phyloP scores from a whole-genome alignment of 2,113 vertebrate species.

The Gyps fulvus region DNA sequence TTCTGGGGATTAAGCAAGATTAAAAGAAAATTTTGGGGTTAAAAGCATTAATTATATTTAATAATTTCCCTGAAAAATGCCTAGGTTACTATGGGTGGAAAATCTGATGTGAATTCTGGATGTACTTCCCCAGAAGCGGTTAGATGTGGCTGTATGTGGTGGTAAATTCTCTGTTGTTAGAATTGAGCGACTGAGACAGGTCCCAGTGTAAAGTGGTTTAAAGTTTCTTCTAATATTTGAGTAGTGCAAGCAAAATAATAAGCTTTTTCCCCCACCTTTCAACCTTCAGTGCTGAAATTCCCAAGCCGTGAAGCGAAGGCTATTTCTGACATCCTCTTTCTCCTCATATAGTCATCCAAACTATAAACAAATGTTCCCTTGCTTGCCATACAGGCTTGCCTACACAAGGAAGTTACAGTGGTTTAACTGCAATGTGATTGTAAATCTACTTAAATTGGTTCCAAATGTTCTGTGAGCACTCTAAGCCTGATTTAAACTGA shows the following conservation, averaged over 20 bases:
- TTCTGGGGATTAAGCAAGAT: neutral
- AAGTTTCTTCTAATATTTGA: neutral
- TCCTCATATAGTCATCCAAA: neutral
- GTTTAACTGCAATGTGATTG: conserved; percentile 35
- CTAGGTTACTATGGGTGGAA: neutral
- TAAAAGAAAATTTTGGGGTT: neutral
- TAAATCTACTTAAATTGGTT: conserved; percentile 57
- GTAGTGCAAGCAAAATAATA: conserved; percentile 7
- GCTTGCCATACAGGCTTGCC: neutral
- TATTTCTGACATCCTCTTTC: conserved; percentile 34
- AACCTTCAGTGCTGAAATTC: conserved; percentile 2
- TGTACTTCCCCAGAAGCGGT: neutral
- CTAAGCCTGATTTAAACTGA: conserved; percentile 27
- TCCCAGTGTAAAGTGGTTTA: conserved; percentile 4
- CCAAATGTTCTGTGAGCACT: conserved; percentile 45
- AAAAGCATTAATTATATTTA: neutral
- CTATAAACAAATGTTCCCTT: conserved; percentile 34
- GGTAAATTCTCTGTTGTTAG: neutral
- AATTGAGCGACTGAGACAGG: neutral
- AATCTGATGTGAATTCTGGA: neutral
- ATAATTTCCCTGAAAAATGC: neutral
- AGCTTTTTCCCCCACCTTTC: neutral
- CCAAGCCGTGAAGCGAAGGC: neutral
- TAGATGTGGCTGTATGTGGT: neutral
- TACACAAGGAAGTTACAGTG: conserved; percentile 37